Evolutionary conservation across 2,888 invertebrate species (phyloP), one percentile per base, ranked within the genome.

Genomic region (Eretmocerus hayati): DNA sequence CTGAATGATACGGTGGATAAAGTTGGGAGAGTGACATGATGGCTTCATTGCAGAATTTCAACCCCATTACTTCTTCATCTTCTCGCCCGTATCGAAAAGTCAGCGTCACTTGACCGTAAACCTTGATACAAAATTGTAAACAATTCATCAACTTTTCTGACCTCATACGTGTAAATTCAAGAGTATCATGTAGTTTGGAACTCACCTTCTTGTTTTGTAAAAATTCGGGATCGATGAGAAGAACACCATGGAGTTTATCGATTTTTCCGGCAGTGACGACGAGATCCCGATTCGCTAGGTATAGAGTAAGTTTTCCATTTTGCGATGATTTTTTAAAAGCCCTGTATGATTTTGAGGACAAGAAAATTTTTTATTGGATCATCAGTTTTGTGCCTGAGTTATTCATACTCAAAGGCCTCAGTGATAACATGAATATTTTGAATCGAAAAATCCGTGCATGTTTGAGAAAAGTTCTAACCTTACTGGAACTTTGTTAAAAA

Each of bases 21-120:
- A 92, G 79, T 70, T 91, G 90, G 44, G 87, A 85, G 48, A 93
- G 78, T 64, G 92, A 89, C 84, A 95, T 87, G 66, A 94, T 87
- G 45, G 95, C 90, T 74, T 97, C 96, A 71, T 96, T 97, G 75
- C 95, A 91, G 76, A 97, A 97, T 65, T 94, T 92, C 58, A 97
- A 79, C 0, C 97, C 97, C 84, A 97, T 90, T 20, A 97, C 96
- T 73, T 97, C 96, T 69, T 97, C 89, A 70, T 97, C 96, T 75
- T 97, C 96, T 39, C 96, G 79, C 0, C 96, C 96, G 68, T 97
- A 97, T 59, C 96, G 85, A 74, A 97, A 96, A 15, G 95, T 96
- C 53, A 96, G 78, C 4, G 94, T 87, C 57, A 90, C 81, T 72
- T 89, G 88, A 35, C 87, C 88, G 69, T 82, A 89, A 26, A 90